A percentile compares a stretch with the other conserved stretches of the same genome.
Conservation (phyloP, 1,140 invertebrate genomes). For the Teleopsis dalmanni region DNA sequence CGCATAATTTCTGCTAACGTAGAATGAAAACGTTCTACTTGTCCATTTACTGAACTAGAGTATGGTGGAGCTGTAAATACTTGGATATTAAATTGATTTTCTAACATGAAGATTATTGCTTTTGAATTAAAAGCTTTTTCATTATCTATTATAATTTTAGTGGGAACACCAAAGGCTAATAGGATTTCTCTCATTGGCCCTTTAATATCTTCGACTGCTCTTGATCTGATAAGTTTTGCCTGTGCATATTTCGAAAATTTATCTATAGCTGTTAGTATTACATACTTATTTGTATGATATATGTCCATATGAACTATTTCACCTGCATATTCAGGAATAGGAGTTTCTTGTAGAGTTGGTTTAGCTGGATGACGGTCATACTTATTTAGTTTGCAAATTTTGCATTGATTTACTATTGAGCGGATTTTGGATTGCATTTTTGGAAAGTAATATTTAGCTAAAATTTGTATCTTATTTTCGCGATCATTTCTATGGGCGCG, state of each 20-base stretch:
- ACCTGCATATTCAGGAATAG: constrained; percentile 13
- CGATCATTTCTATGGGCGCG: constrained; percentile 11
- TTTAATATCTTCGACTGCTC: constrained; percentile 10
- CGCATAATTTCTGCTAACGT: constrained; percentile 15
- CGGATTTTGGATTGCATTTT: constrained; percentile 11
- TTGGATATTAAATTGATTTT: background rate
- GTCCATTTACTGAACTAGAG: background rate
- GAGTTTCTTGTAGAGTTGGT: constrained; percentile 8
- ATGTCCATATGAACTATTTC: constrained; percentile 12
- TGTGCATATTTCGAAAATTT: constrained; percentile 14
- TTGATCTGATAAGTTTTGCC: background rate
- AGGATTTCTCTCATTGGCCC: constrained; percentile 10
- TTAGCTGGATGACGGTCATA: constrained; percentile 15
- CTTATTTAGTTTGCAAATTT: constrained; percentile 14
- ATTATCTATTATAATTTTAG: constrained; percentile 9
- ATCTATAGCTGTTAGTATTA: constrained; percentile 9
- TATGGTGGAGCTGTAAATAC: background rate
- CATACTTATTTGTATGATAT: constrained; percentile 5
- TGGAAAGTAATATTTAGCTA: constrained; percentile 13
- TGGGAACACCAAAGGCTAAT: constrained; percentile 8
- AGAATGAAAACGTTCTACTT: constrained; percentile 15
- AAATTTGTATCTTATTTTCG: constrained; percentile 14
- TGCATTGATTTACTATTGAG: constrained; percentile 11
- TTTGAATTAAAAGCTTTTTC: constrained; percentile 10
- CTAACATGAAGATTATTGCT: background rate